These are phyloP conservation scores for Xiphias gladius DNA, from an alignment of 2,113 vertebrate species.

Conservation along the genomic window DNA sequence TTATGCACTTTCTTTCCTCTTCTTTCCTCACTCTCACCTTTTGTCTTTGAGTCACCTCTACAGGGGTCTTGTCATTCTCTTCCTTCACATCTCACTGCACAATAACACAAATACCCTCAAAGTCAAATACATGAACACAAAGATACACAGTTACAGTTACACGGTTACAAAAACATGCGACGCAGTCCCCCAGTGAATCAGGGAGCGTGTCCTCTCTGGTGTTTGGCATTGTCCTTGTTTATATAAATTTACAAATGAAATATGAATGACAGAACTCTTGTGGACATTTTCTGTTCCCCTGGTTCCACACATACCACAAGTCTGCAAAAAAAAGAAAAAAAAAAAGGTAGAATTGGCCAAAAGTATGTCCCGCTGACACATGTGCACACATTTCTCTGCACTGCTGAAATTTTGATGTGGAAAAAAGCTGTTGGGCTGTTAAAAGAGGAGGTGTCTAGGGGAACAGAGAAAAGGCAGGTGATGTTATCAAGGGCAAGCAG, in stretches of 20 bases:
- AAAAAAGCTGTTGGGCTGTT: slow-evolving; percentile 57
- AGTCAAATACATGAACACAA: slow-evolving; percentile 36
- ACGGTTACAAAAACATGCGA: slow-evolving; percentile 11
- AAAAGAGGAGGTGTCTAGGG: slow-evolving; percentile 43
- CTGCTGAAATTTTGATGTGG: slow-evolving; percentile 74
- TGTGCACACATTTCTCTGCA: slow-evolving; percentile 35
- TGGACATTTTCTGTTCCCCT: slow-evolving; percentile 37
- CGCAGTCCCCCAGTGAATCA: slow-evolving; percentile 20
- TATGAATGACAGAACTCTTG: slow-evolving; percentile 65
- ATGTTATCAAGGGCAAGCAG: slow-evolving; percentile 53
- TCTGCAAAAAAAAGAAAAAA: slow-evolving; percentile 9
- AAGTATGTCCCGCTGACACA: slow-evolving; percentile 42
- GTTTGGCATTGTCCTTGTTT: slow-evolving; percentile 62
- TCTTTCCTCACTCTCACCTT: slow-evolving; percentile 20
- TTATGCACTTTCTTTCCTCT: background rate
- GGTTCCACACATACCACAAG: slow-evolving; percentile 15
- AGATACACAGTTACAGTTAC: slow-evolving; percentile 3
- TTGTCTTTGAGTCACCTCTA: slow-evolving; percentile 20
- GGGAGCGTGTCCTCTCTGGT: slow-evolving; percentile 36
- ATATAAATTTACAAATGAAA: slow-evolving; percentile 70
- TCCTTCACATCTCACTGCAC: slow-evolving; percentile 25
- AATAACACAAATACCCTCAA: slow-evolving; percentile 40
- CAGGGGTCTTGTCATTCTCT: slow-evolving; percentile 5
- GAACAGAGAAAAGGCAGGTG: slow-evolving; percentile 13
- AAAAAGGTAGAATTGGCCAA: slow-evolving; percentile 24